These are phyloP conservation scores for Drosophila niveifrons DNA, from an alignment of 2,888 invertebrate species.

Conservation along the genomic window DNA sequence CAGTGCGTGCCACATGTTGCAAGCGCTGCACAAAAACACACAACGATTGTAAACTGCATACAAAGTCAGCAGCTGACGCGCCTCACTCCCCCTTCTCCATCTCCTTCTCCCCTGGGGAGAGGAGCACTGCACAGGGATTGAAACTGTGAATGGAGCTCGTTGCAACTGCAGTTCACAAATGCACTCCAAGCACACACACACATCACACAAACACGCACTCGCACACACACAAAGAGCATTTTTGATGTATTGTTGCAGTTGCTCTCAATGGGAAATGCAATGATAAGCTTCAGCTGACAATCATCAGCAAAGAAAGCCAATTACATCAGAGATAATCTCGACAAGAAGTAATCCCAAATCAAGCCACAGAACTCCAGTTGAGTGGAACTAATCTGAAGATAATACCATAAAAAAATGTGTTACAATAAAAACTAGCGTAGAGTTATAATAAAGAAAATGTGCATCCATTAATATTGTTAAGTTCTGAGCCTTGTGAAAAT, in stretches of 20 bases:
- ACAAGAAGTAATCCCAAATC: constrained; percentile 17
- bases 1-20: constrained; percentile 80
- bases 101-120: constrained; percentile 12
- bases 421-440: not conserved
- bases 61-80: constrained; percentile 44
- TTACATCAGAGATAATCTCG: constrained; percentile 30
- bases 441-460: not conserved
- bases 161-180: constrained; percentile 49
- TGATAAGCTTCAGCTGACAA: constrained; percentile 58
- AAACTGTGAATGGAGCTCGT: constrained; percentile 52
- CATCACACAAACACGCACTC: constrained; percentile 26
- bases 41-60: constrained; percentile 46
- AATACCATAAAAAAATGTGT: not conserved
- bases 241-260: constrained; percentile 55
- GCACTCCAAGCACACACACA: constrained; percentile 33
- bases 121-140: constrained; percentile 11
- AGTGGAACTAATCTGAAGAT: constrained; percentile 21
- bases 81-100: no score
- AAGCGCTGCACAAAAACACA: constrained; percentile 42
- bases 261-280: constrained; percentile 49
- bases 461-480: no score
- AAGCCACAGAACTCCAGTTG: constrained; percentile 18
- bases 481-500: no score
- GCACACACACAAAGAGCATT: constrained; percentile 60
- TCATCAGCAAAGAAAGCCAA: constrained; percentile 38